Evolutionary conservation across 2,113 vertebrate genomes (phyloP), one percentile per base, ranked within the genome.

Genomic region (Protomyctophum bolini): DNA sequence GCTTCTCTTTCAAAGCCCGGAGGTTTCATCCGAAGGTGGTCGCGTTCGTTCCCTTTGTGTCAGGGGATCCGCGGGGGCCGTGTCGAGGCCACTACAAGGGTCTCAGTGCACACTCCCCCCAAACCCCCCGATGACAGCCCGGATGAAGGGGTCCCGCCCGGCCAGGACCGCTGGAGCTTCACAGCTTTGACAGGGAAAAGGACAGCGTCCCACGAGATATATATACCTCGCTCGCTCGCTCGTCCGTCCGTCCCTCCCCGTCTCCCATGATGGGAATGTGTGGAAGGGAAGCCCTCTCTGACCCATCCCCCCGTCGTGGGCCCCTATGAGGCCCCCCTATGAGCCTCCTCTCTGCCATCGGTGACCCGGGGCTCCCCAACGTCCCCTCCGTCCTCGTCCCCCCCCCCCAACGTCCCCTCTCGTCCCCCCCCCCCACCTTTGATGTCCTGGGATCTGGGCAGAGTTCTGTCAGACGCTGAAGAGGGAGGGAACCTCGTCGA

Each of bases 231-330:
- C 45, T 33, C 46, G 6, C 9, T n/a, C n/a, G n/a, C 21, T 21
- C 21, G 1, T 2, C 21, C 21, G 1, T 2, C 21, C 21, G 1
- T 2, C 21, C 21, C 21, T 2, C 21, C 21, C 28, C 5, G 2
- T 47, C 58, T 82, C 84, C 73, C 85, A 83, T 75, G 88, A 83
- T 75, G 88, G 81, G 89, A 89, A 88, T 64, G 48, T 21, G 57
- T 46, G 67, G 63, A 29, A 62, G 50, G 67, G 63, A 29, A 62
- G 50, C 14, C 61, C 48, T 41, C 48, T 41, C 33, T 41, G 33
- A 41, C 33, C 33, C 33, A 6, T 41, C 33, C 33, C 33, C 21
- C 33, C 2, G 33, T 2, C 33, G 33, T 41, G 33, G 33, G 33
- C 33, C 33, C 4, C 33, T 41, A 2, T 52, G 15, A 15, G 56